phyloP scores from a whole-genome alignment of 1,140 invertebrate genomes.

The Cheumatopsyche charites region DNA sequence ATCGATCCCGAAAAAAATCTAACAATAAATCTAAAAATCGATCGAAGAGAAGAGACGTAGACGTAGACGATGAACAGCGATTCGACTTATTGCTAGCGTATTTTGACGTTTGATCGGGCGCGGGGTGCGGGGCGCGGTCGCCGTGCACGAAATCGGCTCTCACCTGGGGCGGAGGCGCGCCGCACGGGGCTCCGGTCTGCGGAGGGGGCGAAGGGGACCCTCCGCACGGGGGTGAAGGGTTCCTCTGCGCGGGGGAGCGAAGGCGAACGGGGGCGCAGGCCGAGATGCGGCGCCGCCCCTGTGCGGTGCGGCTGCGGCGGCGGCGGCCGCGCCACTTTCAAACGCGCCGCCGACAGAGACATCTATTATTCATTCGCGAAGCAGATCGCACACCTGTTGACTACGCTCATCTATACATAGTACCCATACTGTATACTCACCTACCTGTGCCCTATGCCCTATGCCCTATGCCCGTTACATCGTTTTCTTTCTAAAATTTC shows the following conservation, averaged over 20 bases:
- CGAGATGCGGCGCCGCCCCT: neutral
- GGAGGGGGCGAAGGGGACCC: neutral
- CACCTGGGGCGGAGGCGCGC: neutral
- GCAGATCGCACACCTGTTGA: slow-evolving; percentile 18
- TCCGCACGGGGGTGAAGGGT: neutral
- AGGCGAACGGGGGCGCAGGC: neutral
- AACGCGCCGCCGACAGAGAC: slow-evolving; percentile 18
- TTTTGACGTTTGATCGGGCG: slow-evolving; percentile 15
- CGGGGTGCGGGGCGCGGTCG: neutral
- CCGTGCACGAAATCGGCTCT: neutral
- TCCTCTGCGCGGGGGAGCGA: neutral
- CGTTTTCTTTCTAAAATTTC: no score
- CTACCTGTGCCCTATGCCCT: no score
- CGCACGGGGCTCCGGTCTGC: neutral
- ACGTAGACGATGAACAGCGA: no score
- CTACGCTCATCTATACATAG: no score
- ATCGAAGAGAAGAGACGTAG: neutral
- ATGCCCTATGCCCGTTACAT: no score
- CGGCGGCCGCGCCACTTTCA: slow-evolving; percentile 27
- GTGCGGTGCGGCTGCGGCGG: slow-evolving; percentile 6
- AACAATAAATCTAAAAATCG: no score
- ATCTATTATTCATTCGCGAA: slow-evolving; percentile 25
- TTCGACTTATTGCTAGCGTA: no score
- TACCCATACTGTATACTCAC: no score
- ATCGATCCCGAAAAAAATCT: no score